Conservation (phyloP, 2,797 vertebrate species). For the Lutjanus argentimaculatus region DNA sequence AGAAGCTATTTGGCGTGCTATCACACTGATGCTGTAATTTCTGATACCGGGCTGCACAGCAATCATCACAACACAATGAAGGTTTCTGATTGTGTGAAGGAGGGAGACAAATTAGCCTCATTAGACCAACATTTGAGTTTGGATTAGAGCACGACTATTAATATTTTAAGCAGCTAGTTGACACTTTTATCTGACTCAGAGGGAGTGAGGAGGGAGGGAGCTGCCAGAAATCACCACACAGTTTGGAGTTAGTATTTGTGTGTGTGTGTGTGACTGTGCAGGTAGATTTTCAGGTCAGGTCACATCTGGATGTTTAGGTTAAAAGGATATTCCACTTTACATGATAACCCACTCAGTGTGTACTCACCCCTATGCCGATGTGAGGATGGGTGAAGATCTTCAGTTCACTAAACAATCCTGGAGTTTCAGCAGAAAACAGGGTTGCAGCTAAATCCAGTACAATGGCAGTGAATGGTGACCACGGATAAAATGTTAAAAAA, state of each 20-base stretch:
- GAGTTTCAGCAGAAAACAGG: too few relatives aligned
- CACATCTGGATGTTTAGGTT: too few relatives aligned
- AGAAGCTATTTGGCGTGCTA: constrained; percentile 30
- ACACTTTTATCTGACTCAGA: constrained; percentile 22
- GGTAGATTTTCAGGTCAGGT: background rate
- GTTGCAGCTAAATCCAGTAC: too few relatives aligned
- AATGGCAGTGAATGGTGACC: too few relatives aligned
- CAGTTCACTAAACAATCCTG: too few relatives aligned
- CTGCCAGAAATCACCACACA: background rate
- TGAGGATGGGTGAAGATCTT: too few relatives aligned
- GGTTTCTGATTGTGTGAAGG: constrained; percentile 11
- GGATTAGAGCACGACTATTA: constrained; percentile 14
- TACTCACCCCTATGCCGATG: too few relatives aligned
- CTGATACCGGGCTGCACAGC: background rate
- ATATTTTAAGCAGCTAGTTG: constrained; percentile 21
- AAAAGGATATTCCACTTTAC: too few relatives aligned
- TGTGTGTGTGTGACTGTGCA: background rate
- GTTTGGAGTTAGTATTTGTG: background rate
- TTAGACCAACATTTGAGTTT: constrained; percentile 28
- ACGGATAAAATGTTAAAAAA: too few relatives aligned
- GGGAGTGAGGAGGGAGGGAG: background rate
- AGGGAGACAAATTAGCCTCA: constrained; percentile 41
- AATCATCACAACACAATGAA: constrained; percentile 29
- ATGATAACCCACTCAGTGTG: too few relatives aligned
- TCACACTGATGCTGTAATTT: background rate